These are phyloP conservation scores for Allobates femoralis DNA, from an alignment of 2,797 vertebrate species.

Conservation along the genomic window DNA sequence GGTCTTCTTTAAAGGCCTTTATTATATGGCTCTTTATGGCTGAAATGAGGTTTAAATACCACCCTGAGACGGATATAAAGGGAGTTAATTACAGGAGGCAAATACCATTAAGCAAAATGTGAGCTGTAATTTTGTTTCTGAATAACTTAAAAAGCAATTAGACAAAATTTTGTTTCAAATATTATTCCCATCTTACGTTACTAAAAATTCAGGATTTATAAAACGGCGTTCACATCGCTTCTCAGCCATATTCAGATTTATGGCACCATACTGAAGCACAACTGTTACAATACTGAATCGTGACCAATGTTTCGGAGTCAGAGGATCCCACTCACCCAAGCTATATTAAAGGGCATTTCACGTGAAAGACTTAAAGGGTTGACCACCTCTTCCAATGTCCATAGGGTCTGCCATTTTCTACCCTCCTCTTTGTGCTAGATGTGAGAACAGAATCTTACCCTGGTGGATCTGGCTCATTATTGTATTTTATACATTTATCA, in stretches of 20 bases:
- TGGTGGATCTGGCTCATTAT: no score
- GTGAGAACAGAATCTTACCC: no score
- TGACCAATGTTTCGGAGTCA: neutral
- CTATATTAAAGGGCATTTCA: neutral
- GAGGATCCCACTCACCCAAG: neutral
- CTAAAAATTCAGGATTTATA: neutral
- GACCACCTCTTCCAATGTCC: no score
- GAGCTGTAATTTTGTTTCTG: neutral
- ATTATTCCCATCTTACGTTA: neutral
- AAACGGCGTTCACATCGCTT: neutral
- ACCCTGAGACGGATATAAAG: slow-evolving; percentile 1
- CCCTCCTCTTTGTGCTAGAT: no score
- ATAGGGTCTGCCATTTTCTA: no score
- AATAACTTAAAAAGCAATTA: slow-evolving; percentile 35
- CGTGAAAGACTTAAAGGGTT: no score
- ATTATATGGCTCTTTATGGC: slow-evolving; percentile 19
- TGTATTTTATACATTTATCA: no score
- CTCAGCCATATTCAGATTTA: neutral
- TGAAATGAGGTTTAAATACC: slow-evolving; percentile 26
- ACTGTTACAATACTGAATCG: neutral
- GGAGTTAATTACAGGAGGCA: slow-evolving; percentile 39
- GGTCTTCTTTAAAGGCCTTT: slow-evolving; percentile 11
- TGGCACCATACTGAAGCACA: neutral
- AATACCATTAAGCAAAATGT: slow-evolving; percentile 25
- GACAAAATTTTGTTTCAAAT: slow-evolving; percentile 11